These are phyloP conservation scores for Sialis lutaria DNA, from an alignment of 2,888 invertebrate species.

Conservation along the genomic window DNA sequence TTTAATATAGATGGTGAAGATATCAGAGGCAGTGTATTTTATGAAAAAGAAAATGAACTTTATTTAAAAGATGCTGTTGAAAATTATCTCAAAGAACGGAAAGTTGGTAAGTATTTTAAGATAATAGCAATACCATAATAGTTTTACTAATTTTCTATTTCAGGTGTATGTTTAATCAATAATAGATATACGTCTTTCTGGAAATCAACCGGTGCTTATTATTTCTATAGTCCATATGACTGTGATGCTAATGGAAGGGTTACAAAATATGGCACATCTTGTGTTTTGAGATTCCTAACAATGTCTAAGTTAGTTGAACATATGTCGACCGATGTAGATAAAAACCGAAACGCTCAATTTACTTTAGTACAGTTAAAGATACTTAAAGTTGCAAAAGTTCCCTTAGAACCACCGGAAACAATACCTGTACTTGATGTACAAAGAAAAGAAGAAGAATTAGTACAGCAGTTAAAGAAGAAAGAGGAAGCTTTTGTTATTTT, in stretches of 20 bases:
- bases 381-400: background rate
- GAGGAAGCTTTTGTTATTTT: background rate
- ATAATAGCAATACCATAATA: no score
- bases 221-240: no score
- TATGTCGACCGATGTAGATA: background rate
- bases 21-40: background rate
- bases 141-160: no score
- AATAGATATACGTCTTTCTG: no score
- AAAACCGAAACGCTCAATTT: background rate
- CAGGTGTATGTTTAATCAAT: no score
- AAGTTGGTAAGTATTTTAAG: no score
- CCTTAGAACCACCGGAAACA: background rate
- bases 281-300: constrained; percentile 1
- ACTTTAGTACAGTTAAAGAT: constrained; percentile 2
- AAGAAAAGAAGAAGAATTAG: background rate
- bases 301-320: background rate
- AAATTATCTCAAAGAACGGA: no score
- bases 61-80: no score
- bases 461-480: background rate
- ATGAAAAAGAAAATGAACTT: constrained; percentile 5
- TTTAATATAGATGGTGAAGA: constrained; percentile 3
- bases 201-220: no score
- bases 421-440: background rate
- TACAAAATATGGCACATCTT: background rate
- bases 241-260: no score